Conservation (phyloP, 2,888 invertebrate species). For the Agonopterix heracliana region DNA sequence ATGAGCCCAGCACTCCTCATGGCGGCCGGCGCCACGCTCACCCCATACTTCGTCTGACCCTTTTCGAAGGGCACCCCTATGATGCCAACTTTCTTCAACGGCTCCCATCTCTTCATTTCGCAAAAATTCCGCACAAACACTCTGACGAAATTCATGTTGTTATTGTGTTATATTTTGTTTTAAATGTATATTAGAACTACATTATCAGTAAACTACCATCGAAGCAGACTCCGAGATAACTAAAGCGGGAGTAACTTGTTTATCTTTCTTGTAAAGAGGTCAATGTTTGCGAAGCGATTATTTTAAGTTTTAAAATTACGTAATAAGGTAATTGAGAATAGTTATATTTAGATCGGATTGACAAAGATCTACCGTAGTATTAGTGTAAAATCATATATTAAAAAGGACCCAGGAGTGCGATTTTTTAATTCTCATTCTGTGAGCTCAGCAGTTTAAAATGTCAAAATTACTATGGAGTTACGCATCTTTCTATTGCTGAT, state of each 20-base stretch:
- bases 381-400: no score
- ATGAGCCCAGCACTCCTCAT: conserved; percentile 80
- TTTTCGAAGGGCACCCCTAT: conserved; percentile 89
- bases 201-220: not conserved
- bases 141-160: conserved; percentile 53
- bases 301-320: conserved; percentile 1
- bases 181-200: not conserved
- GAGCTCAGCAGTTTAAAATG: no score
- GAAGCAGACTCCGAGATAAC: not conserved
- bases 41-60: conserved; percentile 84
- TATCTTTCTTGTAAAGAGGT: conserved; percentile 1
- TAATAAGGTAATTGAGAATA: not conserved
- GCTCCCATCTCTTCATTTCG: conserved; percentile 35
- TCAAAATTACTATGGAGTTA: no score
- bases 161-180: no score
- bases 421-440: no score
- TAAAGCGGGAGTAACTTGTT: not conserved
- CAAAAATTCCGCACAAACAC: conserved; percentile 49
- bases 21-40: conserved; percentile 81
- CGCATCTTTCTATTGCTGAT: no score
- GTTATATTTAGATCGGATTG: no score
- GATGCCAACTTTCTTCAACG: conserved; percentile 78
- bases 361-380: no score
- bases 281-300: conserved; percentile 2
- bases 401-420: no score